Conservation (phyloP, 2,888 invertebrate species). For the Aspidapion aeneum region DNA sequence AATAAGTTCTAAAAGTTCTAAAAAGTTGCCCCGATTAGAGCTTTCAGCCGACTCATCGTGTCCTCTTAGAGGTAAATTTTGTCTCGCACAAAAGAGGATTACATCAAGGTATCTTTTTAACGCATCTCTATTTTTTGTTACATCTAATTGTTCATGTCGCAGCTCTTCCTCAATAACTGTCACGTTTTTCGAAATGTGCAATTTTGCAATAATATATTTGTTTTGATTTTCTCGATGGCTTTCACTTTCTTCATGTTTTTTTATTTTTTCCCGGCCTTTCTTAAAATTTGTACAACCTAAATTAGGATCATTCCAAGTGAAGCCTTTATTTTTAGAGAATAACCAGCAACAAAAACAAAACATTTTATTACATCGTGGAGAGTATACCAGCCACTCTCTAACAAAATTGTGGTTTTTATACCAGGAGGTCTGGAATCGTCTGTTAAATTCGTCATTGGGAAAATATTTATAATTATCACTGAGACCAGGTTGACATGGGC, state of each 20-base stretch:
- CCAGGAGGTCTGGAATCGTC: too few relatives aligned
- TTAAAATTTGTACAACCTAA: not conserved
- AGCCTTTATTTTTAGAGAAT: too few relatives aligned
- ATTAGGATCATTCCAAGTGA: not conserved
- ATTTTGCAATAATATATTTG: not conserved
- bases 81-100: not conserved
- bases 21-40: not conserved
- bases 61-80: not conserved
- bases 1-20: not conserved
- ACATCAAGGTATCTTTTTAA: not conserved
- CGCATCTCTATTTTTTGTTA: not conserved
- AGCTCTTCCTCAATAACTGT: too few relatives aligned
- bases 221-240: not conserved
- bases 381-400: not conserved
- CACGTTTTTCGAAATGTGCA: too few relatives aligned
- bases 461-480: too few relatives aligned
- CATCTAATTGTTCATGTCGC: not conserved
- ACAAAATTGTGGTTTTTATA: too few relatives aligned
- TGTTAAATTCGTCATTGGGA: too few relatives aligned
- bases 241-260: not conserved
- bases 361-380: not conserved
- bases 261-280: not conserved
- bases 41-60: not conserved
- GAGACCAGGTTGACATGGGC: too few relatives aligned
- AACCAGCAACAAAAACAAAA: not conserved